Evolutionary conservation across 2,113 vertebrate genomes (phyloP).

Genomic region (Ariopsis seemanni): DNA sequence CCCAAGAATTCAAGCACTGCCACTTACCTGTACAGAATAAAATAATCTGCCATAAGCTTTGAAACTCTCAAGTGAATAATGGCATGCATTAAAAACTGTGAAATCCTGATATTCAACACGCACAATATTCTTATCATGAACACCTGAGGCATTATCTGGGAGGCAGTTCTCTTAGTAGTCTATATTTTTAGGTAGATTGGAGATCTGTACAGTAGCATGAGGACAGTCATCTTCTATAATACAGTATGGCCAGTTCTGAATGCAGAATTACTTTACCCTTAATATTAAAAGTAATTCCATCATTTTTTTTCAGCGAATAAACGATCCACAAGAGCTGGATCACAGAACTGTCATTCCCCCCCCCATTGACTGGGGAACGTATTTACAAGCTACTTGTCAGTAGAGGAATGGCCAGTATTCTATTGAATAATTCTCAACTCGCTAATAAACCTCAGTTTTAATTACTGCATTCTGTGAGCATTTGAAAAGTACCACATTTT

Average conservation of each 20-base stretch:
- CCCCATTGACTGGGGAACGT: background rate
- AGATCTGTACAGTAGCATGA: background rate
- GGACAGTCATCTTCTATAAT: background rate
- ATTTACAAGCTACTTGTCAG: background rate
- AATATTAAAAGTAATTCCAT: background rate
- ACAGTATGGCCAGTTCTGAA: background rate
- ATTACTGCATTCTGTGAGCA: background rate
- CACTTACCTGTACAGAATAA: background rate
- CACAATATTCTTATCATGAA: background rate
- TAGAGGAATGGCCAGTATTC: background rate
- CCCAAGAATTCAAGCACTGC: background rate
- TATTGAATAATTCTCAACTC: background rate
- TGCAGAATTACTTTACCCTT: background rate
- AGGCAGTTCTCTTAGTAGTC: background rate
- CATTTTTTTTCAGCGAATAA: background rate
- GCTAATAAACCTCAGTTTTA: background rate
- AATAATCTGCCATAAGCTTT: background rate
- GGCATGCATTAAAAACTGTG: background rate
- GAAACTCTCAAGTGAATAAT: background rate
- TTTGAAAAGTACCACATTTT: background rate
- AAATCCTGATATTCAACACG: background rate
- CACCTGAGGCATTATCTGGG: background rate
- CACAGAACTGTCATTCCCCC: too few relatives aligned
- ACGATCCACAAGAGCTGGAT: too few relatives aligned
- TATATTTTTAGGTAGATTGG: background rate